Percentiles rank a stretch among this genome's conserved stretches.
These are phyloP conservation scores for Sus cebifrons DNA, from an alignment of 2,797 vertebrate species.

Conservation along the genomic window DNA sequence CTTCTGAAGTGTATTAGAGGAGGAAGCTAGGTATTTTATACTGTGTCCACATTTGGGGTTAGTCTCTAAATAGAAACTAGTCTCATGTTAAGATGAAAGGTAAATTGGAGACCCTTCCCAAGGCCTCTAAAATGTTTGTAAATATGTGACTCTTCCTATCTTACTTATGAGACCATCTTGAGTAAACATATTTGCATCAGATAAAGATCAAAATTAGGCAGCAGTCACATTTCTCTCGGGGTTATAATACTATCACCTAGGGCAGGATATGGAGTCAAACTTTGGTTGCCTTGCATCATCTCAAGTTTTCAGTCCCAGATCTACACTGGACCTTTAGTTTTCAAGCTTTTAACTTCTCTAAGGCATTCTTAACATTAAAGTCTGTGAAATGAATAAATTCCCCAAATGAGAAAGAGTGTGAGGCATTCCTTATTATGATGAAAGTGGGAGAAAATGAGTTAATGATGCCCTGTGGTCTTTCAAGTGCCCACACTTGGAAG, in stretches of 20 bases:
- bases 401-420: slow-evolving; percentile 43
- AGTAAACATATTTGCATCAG: background rate
- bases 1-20: background rate
- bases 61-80: background rate
- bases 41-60: background rate
- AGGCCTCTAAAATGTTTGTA: background rate
- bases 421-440: slow-evolving; percentile 68
- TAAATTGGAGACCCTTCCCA: background rate
- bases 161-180: background rate
- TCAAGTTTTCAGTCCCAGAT: slow-evolving; percentile 34
- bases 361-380: slow-evolving; percentile 5
- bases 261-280: background rate
- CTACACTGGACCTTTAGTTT: background rate
- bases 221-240: background rate
- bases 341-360: background rate
- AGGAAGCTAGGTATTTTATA: background rate
- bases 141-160: background rate
- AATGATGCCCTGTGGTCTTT: slow-evolving; percentile 48
- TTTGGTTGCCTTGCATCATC: slow-evolving; percentile 56
- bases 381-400: background rate
- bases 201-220: background rate
- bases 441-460: slow-evolving; percentile 20
- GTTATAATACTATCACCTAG: background rate
- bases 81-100: too few relatives aligned
- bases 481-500: background rate